Conservation (phyloP, 2,888 invertebrate species). For the Aspidapion aeneum region DNA sequence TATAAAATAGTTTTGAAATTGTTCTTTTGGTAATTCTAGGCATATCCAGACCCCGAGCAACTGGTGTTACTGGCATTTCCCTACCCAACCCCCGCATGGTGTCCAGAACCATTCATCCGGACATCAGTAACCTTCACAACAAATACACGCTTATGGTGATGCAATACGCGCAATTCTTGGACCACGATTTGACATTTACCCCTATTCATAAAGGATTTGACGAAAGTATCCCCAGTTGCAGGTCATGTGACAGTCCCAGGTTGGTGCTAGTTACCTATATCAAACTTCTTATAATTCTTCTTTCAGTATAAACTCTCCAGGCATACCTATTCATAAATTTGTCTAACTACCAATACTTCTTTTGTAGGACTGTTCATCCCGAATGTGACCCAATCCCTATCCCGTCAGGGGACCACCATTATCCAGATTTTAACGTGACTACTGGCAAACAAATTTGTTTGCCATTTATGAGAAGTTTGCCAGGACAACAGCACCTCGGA, state of each 20-base stretch:
- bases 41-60: conserved; percentile 73
- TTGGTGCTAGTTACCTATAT: background rate
- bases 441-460: conserved; percentile 85
- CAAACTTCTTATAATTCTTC: background rate
- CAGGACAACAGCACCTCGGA: conserved; percentile 84
- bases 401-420: conserved; percentile 85
- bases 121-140: conserved; percentile 84
- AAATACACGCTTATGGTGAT: conserved; percentile 89
- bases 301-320: too few relatives aligned
- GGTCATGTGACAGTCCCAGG: conserved; percentile 77
- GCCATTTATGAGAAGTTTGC: conserved; percentile 91
- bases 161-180: conserved; percentile 93
- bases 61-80: conserved; percentile 69
- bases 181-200: conserved; percentile 93
- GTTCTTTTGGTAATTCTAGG: too few relatives aligned
- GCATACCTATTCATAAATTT: too few relatives aligned
- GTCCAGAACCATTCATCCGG: conserved; percentile 86
- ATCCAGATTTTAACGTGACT: conserved; percentile 80
- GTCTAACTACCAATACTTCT: too few relatives aligned
- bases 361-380: conserved; percentile 80
- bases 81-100: conserved; percentile 84
- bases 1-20: too few relatives aligned
- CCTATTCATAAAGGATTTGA: conserved; percentile 89
- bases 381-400: conserved; percentile 93
- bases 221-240: conserved; percentile 86